phyloP scores from a whole-genome alignment of 1,140 invertebrate species.

The Mactra quadrangularis region DNA sequence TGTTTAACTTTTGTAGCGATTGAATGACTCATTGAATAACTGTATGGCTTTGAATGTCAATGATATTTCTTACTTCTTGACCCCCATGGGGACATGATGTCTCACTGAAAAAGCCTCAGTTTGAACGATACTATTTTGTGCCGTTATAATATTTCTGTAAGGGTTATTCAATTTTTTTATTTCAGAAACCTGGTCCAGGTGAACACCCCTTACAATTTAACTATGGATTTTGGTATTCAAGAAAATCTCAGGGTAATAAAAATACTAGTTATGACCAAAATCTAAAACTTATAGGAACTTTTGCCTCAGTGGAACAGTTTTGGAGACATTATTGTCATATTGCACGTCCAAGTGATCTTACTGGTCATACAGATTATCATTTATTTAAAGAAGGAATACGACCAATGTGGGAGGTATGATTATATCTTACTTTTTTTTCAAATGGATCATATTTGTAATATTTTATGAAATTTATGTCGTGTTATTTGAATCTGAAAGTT shows the following conservation, averaged over 20 bases:
- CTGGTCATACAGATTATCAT: constrained; percentile 96
- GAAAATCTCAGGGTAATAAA: constrained; percentile 89
- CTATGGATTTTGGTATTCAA: constrained; percentile 95
- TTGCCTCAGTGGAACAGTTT: constrained; percentile 95
- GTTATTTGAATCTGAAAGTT: too few species aligned
- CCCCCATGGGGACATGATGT: too few species aligned
- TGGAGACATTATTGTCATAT: constrained; percentile 97
- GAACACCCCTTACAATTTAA: constrained; percentile 95
- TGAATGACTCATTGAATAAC: too few species aligned
- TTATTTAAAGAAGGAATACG: constrained; percentile 99
- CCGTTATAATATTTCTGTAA: too few species aligned
- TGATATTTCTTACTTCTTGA: too few species aligned
- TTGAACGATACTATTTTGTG: too few species aligned
- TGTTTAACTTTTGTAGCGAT: too few species aligned
- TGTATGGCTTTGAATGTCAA: too few species aligned
- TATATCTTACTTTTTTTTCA: background rate
- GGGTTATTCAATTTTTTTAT: constrained; percentile 44
- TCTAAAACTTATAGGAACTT: constrained; percentile 89
- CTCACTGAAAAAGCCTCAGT: too few species aligned
- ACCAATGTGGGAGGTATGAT: constrained; percentile 97
- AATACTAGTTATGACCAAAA: constrained; percentile 89
- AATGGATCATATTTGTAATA: too few species aligned
- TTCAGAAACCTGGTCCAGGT: constrained; percentile 85
- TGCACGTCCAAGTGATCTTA: constrained; percentile 89
- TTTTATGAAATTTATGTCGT: too few species aligned